Conservation (phyloP, 2,113 vertebrate genomes). For the Acinonyx jubatus region DNA sequence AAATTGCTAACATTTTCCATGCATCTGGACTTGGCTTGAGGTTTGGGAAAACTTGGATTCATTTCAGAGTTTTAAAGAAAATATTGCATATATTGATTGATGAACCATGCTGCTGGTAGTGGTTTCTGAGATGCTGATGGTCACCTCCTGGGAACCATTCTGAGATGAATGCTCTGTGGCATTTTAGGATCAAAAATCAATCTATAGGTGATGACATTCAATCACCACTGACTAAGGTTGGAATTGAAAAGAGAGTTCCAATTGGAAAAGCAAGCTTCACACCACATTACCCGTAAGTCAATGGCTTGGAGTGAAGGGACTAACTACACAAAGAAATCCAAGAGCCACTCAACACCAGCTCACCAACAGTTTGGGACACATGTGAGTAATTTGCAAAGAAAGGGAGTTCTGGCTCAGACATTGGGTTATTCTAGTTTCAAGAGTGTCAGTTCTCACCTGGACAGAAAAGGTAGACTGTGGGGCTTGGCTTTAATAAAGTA, state of each 20-base stretch:
- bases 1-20: constrained; percentile 67
- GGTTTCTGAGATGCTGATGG: constrained; percentile 59
- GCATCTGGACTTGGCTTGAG: constrained; percentile 60
- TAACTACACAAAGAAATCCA: constrained; percentile 50
- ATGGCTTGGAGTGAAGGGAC: not conserved
- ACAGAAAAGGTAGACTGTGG: constrained; percentile 44
- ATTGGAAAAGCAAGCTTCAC: constrained; percentile 69
- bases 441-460: constrained; percentile 61
- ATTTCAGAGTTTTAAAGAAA: constrained; percentile 74
- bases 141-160: constrained; percentile 60
- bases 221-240: constrained; percentile 55
- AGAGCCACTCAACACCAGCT: constrained; percentile 56
- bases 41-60: constrained; percentile 69
- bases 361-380: constrained; percentile 54
- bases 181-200: constrained; percentile 71
- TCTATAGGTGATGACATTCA: constrained; percentile 75
- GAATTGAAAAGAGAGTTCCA: constrained; percentile 51
- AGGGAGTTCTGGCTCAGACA: constrained; percentile 18
- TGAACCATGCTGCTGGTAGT: constrained; percentile 64
- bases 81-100: constrained; percentile 67
- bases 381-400: constrained; percentile 71
- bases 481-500: constrained; percentile 55
- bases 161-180: constrained; percentile 53
- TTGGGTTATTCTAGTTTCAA: constrained; percentile 42
- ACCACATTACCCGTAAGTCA: constrained; percentile 62